Base-by-base conservation (phyloP, 2,888 invertebrate species). In the Diarsia mendica region DNA sequence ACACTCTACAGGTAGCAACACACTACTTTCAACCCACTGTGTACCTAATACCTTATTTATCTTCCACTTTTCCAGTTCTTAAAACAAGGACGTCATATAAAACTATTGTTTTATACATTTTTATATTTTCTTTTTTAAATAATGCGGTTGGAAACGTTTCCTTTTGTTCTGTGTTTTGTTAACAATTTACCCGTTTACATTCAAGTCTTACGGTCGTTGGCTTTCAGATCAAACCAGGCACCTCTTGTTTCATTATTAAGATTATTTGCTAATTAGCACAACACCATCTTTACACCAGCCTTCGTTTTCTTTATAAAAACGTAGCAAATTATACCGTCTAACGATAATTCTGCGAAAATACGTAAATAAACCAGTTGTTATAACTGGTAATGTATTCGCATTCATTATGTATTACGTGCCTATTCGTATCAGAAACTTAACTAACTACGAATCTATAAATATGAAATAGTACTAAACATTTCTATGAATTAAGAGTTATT, bases 191-290 rank as follows among this genome's bases (percentile, higher is more conserved):
- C 33, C 28, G 1, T 28, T 28, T 28, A 28, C 28, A 28, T 28
- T 28, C n/a, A n/a, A n/a, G 49, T 63, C 74, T 68, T 23, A 28
- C 6, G 44, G 48, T 64, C n/a, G 44, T 51, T 20, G 15, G 13
- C 58, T 67, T 33, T 53, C 23, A 20, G 20, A 69, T 61, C 18
- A 20, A 33, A 46, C 2, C 18, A 33, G 13, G 23, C 51, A 15
- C 51, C 28, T 49, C 51, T 64, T 51, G 58, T 77, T 79, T 72
- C 5, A 65, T 51, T 39, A 60, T 39, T 64, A 49, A n/a, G 28
- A 67, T 55, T 55, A 69, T 61, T 61, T 15, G 0, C 23, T 82
- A 67, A 70, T 82, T 82, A 77, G 20, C 23, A 58, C 23, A 46
- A 78, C 20, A 55, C 23, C 63, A 64, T 71, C 53, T 63, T 63